These are phyloP conservation scores for Ceriagrion tenellum DNA, from an alignment of 2,888 invertebrate species.

Conservation along the genomic window DNA sequence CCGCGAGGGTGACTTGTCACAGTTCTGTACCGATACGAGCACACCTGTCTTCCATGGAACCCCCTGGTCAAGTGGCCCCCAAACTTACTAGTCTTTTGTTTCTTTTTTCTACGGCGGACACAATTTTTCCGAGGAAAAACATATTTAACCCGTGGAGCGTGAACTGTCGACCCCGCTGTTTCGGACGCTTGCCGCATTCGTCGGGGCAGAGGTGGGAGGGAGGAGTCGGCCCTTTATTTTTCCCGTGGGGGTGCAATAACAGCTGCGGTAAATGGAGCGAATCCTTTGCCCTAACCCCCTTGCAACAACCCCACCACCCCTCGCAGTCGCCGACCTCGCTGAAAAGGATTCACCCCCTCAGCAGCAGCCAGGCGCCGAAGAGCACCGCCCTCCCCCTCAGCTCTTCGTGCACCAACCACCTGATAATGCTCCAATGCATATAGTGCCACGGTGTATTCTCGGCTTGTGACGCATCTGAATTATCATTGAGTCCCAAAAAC, in stretches of 20 bases:
- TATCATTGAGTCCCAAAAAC: too few relatives aligned
- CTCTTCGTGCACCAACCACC: not conserved
- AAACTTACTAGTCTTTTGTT: not conserved
- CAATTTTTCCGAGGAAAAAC: not conserved
- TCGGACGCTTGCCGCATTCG: not conserved
- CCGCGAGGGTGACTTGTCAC: not conserved
- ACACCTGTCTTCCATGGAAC: not conserved
- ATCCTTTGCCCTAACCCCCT: not conserved
- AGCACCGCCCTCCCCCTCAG: not conserved
- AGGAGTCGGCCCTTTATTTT: not conserved
- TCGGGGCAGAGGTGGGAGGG: not conserved
- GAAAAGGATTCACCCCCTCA: not conserved
- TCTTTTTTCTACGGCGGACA: not conserved
- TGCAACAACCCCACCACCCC: not conserved
- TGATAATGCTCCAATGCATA: too few relatives aligned
- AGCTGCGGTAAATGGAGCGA: constrained; percentile 23
- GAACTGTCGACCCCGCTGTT: constrained; percentile 16
- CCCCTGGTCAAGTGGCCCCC: not conserved
- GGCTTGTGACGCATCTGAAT: too few relatives aligned
- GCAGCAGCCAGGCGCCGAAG: not conserved
- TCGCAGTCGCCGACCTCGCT: not conserved
- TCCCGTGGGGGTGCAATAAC: not conserved
- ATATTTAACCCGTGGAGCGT: constrained; percentile 28
- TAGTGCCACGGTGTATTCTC: too few relatives aligned
- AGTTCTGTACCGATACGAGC: not conserved